A percentile compares a stretch with the other conserved stretches of the same genome.
These are phyloP conservation scores for Hirudo medicinalis DNA, from an alignment of 1,140 invertebrate genomes.

Conservation along the genomic window DNA sequence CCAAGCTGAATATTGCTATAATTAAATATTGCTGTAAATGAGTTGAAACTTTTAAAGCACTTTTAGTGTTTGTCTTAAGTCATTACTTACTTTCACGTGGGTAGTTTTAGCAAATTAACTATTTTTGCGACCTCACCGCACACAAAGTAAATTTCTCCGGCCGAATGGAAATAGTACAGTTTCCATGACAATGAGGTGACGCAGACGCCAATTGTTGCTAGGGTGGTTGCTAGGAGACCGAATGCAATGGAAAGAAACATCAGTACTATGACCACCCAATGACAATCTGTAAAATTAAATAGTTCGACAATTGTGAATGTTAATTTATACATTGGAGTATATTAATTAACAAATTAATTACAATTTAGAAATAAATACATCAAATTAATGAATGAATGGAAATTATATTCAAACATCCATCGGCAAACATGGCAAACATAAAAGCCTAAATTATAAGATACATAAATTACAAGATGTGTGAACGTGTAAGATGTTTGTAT, in stretches of 20 bases:
- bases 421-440: no score
- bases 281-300: constrained; percentile 31
- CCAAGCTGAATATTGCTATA: constrained; percentile 17
- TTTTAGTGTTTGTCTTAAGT: background rate
- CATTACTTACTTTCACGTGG: background rate
- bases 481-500: no score
- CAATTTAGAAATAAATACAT: no score
- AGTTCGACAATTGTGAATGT: no score
- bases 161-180: constrained; percentile 41
- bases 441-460: background rate
- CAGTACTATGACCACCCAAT: constrained; percentile 37
- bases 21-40: background rate
- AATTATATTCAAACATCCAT: no score
- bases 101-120: background rate
- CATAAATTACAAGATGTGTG: no score
- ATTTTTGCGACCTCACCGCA: constrained; percentile 32
- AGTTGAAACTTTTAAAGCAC: background rate
- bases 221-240: constrained; percentile 34
- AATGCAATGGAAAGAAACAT: constrained; percentile 36
- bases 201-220: constrained; percentile 36
- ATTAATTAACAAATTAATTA: no score
- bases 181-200: constrained; percentile 35
- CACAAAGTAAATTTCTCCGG: constrained; percentile 39
- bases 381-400: no score
- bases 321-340: no score